Percentiles rank a stretch among this genome's conserved stretches.
phyloP scores from a whole-genome alignment of 2,888 invertebrate genomes.

The Agapostemon virescens region DNA sequence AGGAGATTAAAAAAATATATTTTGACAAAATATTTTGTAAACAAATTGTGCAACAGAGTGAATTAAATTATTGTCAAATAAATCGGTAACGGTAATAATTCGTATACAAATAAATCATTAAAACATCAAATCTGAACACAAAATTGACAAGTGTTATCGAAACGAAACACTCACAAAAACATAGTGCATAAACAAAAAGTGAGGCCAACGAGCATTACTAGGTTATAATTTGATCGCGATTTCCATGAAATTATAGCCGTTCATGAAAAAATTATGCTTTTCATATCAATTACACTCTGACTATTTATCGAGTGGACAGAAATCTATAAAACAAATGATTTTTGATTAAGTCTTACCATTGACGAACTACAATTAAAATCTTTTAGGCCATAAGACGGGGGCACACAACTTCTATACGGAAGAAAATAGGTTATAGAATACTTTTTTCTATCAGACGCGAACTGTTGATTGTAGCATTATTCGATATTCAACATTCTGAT shows the following conservation, averaged over 20 bases:
- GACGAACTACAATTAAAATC: constrained; percentile 73
- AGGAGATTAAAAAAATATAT: neutral
- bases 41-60: constrained; percentile 17
- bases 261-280: constrained; percentile 31
- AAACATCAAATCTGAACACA: neutral
- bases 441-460: constrained; percentile 49
- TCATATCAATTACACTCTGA: constrained; percentile 18
- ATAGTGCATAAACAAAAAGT: constrained; percentile 74
- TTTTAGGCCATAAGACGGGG: constrained; percentile 71
- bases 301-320: constrained; percentile 28
- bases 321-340: constrained; percentile 41
- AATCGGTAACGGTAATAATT: neutral
- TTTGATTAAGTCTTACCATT: constrained; percentile 64
- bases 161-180: constrained; percentile 68
- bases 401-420: constrained; percentile 66
- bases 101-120: neutral
- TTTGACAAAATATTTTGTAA: neutral
- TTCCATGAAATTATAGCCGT: constrained; percentile 51
- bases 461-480: constrained; percentile 35
- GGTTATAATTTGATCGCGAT: constrained; percentile 71
- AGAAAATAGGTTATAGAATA: constrained; percentile 76
- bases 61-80: constrained; percentile 1
- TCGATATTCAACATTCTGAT: constrained; percentile 54
- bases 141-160: constrained; percentile 50
- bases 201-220: constrained; percentile 70